These are phyloP conservation scores for Ondatra zibethicus DNA, from an alignment of 2,113 vertebrate genomes.

Conservation along the genomic window DNA sequence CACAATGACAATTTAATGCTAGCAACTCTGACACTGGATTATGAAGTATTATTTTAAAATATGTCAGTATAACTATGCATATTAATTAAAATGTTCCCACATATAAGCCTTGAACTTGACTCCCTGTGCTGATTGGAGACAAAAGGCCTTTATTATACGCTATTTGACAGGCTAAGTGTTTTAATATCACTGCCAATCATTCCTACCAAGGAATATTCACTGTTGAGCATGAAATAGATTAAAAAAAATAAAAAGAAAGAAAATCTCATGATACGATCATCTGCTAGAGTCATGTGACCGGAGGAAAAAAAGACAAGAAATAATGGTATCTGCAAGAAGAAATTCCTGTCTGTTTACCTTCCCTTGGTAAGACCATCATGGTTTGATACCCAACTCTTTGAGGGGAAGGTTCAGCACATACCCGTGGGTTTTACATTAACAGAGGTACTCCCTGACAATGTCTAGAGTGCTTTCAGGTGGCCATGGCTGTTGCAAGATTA, in stretches of 20 bases:
- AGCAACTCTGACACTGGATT: conserved; percentile 67
- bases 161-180: conserved; percentile 71
- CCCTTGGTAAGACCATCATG: neutral
- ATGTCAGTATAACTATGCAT: conserved; percentile 78
- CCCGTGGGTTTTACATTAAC: neutral
- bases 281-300: neutral
- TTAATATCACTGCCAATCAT: conserved; percentile 75
- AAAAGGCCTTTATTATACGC: conserved; percentile 77
- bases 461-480: neutral
- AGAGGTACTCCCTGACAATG: neutral
- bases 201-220: conserved; percentile 60
- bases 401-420: no score
- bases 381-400: neutral
- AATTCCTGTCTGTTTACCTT: no score
- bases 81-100: conserved; percentile 81
- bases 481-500: neutral
- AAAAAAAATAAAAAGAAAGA: neutral
- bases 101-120: conserved; percentile 65
- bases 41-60: conserved; percentile 79
- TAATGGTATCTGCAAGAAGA: neutral
- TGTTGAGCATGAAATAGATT: conserved; percentile 9
- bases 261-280: neutral
- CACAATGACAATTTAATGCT: conserved; percentile 59
- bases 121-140: conserved; percentile 62
- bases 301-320: neutral